Conservation (phyloP, 2,888 invertebrate genomes). For the Thymelicus acteon region DNA sequence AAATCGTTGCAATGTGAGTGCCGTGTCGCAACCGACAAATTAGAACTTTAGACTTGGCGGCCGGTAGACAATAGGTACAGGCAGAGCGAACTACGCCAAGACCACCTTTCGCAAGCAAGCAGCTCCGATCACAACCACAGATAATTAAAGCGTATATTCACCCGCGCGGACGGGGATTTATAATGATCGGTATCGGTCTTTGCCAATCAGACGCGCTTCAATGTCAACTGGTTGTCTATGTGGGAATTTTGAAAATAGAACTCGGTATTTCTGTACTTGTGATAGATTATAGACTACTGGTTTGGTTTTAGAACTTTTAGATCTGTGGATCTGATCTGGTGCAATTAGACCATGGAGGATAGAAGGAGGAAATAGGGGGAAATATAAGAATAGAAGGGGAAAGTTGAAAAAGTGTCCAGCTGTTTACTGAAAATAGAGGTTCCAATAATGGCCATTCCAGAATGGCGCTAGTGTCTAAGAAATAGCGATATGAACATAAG, state of each 20-base stretch:
- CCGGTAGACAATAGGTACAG: constrained; percentile 40
- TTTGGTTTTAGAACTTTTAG: too few relatives aligned
- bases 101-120: constrained; percentile 37
- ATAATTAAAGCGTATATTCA: constrained; percentile 44
- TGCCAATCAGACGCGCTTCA: constrained; percentile 39
- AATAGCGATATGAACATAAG: too few relatives aligned
- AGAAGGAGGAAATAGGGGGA: too few relatives aligned
- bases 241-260: constrained; percentile 32
- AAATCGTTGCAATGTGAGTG: constrained; percentile 33
- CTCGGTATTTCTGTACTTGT: not conserved
- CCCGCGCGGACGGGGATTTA: constrained; percentile 38
- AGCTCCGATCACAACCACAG: constrained; percentile 34
- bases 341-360: too few relatives aligned
- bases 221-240: constrained; percentile 30
- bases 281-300: too few relatives aligned
- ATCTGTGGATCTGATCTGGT: too few relatives aligned
- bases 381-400: too few relatives aligned
- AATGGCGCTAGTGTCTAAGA: too few relatives aligned
- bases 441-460: too few relatives aligned
- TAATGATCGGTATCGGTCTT: constrained; percentile 38
- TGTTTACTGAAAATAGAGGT: too few relatives aligned
- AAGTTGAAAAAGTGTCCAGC: too few relatives aligned
- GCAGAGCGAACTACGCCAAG: constrained; percentile 22
- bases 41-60: constrained; percentile 42
- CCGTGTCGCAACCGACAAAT: constrained; percentile 40